Conservation (phyloP, 2,113 vertebrate species). For the Mustela nigripes region DNA sequence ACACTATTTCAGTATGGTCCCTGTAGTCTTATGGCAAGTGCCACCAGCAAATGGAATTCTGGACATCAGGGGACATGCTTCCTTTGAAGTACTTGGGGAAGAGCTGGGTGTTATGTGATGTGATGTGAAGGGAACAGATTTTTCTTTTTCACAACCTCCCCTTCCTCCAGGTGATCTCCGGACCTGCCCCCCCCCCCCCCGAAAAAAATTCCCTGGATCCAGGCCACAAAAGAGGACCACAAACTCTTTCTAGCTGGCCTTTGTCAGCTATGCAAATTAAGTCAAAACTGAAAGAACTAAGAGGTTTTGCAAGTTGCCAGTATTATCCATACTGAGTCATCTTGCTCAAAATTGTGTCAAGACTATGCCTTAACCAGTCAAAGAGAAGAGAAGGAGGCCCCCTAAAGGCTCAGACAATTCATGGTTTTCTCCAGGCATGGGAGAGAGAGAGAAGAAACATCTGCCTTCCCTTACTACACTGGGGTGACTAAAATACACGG, state of each 20-base stretch:
- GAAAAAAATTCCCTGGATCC: neutral
- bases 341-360: neutral
- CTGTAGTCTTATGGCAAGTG: neutral
- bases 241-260: neutral
- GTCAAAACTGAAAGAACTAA: neutral
- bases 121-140: neutral
- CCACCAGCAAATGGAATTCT: neutral
- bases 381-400: neutral
- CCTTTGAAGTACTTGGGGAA: neutral
- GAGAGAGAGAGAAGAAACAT: neutral
- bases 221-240: neutral
- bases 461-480: neutral
- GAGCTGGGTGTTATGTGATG: neutral
- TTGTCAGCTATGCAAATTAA: neutral
- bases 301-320: neutral
- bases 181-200: no score
- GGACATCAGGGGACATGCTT: neutral
- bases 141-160: neutral
- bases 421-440: neutral
- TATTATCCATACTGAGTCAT: neutral
- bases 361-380: neutral
- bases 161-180: neutral
- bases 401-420: neutral
- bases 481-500: neutral
- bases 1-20: neutral